These are phyloP conservation scores for Thamnophis elegans DNA, from an alignment of 2,797 vertebrate species.

Conservation along the genomic window DNA sequence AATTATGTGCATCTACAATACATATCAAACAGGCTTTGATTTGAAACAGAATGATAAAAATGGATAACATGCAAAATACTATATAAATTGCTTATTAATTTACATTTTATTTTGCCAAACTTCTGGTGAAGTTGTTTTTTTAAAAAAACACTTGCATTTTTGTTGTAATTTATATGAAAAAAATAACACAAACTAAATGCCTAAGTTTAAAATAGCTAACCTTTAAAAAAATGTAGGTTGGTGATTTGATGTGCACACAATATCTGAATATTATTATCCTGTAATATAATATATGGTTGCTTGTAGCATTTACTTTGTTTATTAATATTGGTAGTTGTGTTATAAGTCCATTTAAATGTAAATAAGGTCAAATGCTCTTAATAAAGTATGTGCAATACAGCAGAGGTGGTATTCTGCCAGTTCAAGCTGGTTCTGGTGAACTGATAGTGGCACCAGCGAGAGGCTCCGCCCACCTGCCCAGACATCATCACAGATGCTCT, in stretches of 20 bases:
- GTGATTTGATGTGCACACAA: background rate
- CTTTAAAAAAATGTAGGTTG: background rate
- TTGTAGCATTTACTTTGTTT: background rate
- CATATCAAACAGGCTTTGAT: background rate
- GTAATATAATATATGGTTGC: background rate
- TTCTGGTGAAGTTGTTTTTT: background rate
- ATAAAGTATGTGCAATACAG: background rate
- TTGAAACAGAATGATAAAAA: constrained; percentile 1
- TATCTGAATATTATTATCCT: background rate
- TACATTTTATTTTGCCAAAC: background rate
- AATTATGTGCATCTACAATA: constrained; percentile 12
- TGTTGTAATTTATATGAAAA: background rate
- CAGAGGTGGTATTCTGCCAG: too few relatives aligned
- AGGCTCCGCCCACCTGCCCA: too few relatives aligned
- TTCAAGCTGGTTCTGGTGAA: too few relatives aligned
- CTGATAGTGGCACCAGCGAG: too few relatives aligned
- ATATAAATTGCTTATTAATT: constrained; percentile 12
- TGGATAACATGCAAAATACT: background rate
- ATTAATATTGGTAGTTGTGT: background rate
- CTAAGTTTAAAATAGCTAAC: background rate
- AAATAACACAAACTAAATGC: background rate
- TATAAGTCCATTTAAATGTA: background rate
- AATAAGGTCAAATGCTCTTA: background rate
- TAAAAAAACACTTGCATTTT: background rate
- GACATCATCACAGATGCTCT: too few relatives aligned